A percentile compares a stretch with the other conserved stretches of the same genome.
Conservation (phyloP, 2,888 invertebrate genomes). For the Lithophane socia region DNA sequence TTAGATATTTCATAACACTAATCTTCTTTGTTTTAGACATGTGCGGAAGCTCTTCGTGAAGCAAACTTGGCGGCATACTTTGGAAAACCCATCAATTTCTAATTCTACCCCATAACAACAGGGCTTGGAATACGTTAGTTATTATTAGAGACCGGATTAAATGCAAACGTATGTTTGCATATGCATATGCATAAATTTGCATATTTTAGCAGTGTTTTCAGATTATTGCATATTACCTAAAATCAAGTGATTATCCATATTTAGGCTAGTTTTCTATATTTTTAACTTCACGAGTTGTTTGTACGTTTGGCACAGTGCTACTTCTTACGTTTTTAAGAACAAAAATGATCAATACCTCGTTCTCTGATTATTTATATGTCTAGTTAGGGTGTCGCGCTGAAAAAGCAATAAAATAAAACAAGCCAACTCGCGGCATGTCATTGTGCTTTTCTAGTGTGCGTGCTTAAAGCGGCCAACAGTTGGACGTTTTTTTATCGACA, state of each 20-base stretch:
- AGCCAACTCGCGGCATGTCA: no score
- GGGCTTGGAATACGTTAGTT: slow-evolving; percentile 68
- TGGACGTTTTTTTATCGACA: no score
- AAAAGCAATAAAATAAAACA: no score
- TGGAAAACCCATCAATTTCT: slow-evolving; percentile 99
- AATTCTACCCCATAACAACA: slow-evolving; percentile 87
- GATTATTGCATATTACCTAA: slow-evolving; percentile 3
- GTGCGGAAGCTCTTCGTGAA: slow-evolving; percentile 99
- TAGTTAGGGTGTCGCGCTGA: no score
- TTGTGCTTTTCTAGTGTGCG: no score
- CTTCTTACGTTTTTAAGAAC: slow-evolving; percentile 2
- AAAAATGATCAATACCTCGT: slow-evolving; percentile 13
- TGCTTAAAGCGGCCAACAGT: no score
- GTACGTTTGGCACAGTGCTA: slow-evolving; percentile 1
- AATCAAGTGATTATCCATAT: background rate
- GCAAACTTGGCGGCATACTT: slow-evolving; percentile 98
- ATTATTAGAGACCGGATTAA: slow-evolving; percentile 33
- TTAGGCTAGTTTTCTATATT: background rate
- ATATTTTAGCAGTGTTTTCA: background rate
- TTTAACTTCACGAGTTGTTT: background rate
- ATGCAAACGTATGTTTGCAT: background rate
- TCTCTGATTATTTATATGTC: no score
- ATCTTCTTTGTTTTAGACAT: slow-evolving; percentile 92
- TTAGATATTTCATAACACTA: background rate
- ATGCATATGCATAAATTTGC: background rate